phyloP scores from a whole-genome alignment of 2,888 invertebrate species.

The Pristionchus arcanus region DNA sequence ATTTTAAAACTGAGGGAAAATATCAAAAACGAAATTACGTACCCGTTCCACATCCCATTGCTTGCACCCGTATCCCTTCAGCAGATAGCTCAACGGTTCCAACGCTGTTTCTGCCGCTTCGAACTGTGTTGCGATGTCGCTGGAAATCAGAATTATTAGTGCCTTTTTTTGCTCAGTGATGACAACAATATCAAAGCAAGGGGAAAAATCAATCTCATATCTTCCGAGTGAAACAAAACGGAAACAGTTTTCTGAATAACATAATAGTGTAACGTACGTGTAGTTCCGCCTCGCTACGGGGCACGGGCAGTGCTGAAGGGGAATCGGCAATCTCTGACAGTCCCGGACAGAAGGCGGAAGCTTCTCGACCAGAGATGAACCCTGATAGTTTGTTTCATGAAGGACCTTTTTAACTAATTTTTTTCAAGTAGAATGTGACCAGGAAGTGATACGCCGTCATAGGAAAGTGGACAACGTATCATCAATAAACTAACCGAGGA shows the following conservation, averaged over 20 bases:
- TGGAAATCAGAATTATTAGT: not conserved
- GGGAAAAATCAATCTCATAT: no score
- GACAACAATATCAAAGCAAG: no score
- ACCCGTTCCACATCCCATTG: slow-evolving; percentile 12
- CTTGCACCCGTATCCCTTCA: not conserved
- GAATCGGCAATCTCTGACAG: not conserved
- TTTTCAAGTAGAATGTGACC: no score
- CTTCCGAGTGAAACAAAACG: not conserved
- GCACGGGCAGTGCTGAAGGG: slow-evolving; percentile 41
- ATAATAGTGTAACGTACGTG: not conserved
- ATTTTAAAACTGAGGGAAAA: not conserved
- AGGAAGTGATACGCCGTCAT: no score
- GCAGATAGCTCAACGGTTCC: not conserved
- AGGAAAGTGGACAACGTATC: no score
- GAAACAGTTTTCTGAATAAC: no score
- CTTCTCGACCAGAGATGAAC: not conserved
- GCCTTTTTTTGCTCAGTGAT: no score
- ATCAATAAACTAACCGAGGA: not conserved
- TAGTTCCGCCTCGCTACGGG: not conserved
- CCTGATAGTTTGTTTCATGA: not conserved
- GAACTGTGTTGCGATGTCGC: not conserved
- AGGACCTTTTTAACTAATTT: no score
- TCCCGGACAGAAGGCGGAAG: not conserved
- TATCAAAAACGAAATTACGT: not conserved
- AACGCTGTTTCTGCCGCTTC: not conserved